phyloP scores from a whole-genome alignment of 2,888 invertebrate species.

The Chouioia cunea region DNA sequence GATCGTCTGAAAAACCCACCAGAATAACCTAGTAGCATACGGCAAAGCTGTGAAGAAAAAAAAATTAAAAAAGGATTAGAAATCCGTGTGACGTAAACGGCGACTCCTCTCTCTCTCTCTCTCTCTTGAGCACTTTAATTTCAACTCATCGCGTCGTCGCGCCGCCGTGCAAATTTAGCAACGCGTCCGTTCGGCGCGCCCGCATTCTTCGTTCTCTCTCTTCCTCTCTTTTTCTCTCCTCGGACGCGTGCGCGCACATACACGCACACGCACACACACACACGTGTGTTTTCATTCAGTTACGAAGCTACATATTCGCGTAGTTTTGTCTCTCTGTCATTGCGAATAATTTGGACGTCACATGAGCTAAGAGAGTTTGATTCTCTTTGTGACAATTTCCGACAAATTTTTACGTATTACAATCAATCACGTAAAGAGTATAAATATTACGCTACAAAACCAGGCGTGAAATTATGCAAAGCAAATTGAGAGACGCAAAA shows the following conservation, averaged over 20 bases:
- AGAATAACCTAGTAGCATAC: too few species aligned
- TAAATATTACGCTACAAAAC: too few species aligned
- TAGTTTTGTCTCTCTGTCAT: background rate
- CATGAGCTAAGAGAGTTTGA: too few species aligned
- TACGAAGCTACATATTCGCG: background rate
- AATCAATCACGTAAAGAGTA: too few species aligned
- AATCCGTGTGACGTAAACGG: slow-evolving; percentile 36
- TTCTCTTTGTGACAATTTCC: too few species aligned
- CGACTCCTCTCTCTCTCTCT: background rate
- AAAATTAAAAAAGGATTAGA: slow-evolving; percentile 5
- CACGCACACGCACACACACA: slow-evolving; percentile 6
- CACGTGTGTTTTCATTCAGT: slow-evolving; percentile 8
- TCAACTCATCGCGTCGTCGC: slow-evolving; percentile 6
- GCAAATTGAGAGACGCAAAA: too few species aligned
- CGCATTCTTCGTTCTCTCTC: background rate
- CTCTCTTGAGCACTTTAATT: slow-evolving; percentile 30
- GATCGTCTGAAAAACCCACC: too few species aligned
- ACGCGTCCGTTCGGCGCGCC: background rate
- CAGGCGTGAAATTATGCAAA: too few species aligned
- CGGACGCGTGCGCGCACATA: background rate
- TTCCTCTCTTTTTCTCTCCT: slow-evolving; percentile 13
- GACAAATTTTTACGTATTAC: too few species aligned
- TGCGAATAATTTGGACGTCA: too few species aligned
- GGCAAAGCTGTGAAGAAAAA: background rate
- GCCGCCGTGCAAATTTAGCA: slow-evolving; percentile 39